These are phyloP conservation scores for Toxotes lorentzi DNA, from an alignment of 2,797 vertebrate genomes.

Conservation along the genomic window DNA sequence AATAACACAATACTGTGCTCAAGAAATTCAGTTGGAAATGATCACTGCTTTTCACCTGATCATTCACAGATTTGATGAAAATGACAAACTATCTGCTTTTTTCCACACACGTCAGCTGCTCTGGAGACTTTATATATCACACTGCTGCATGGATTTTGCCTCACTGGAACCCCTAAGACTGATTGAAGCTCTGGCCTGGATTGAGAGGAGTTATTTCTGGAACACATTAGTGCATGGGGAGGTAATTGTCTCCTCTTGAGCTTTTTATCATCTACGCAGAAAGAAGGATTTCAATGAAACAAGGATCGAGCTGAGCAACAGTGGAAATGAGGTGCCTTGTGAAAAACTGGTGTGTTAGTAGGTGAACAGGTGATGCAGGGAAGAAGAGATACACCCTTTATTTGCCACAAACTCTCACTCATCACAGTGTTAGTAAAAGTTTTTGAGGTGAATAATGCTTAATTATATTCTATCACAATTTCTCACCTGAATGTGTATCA, in stretches of 20 bases:
- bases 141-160: slow-evolving; percentile 53
- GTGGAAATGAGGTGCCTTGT: not conserved
- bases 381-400: slow-evolving; percentile 18
- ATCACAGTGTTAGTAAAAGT: not conserved
- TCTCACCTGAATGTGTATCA: not conserved
- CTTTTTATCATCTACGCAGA: slow-evolving; percentile 69
- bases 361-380: slow-evolving; percentile 48
- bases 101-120: slow-evolving; percentile 51
- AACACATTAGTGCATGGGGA: slow-evolving; percentile 73
- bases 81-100: slow-evolving; percentile 1
- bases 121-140: slow-evolving; percentile 50
- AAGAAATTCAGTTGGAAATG: not conserved
- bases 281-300: slow-evolving; percentile 59
- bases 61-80: slow-evolving; percentile 10
- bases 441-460: not conserved
- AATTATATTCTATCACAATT: not conserved
- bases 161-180: slow-evolving; percentile 70
- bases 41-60: not conserved
- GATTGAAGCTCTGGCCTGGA: slow-evolving; percentile 79
- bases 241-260: slow-evolving; percentile 81
- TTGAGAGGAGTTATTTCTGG: slow-evolving; percentile 83
- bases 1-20: not conserved
- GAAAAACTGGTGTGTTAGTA: slow-evolving; percentile 37
- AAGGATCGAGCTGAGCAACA: slow-evolving; percentile 8
- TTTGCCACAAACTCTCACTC: not conserved